These are phyloP conservation scores for Geotrypetes seraphini DNA, from an alignment of 2,797 vertebrate species.

Conservation along the genomic window DNA sequence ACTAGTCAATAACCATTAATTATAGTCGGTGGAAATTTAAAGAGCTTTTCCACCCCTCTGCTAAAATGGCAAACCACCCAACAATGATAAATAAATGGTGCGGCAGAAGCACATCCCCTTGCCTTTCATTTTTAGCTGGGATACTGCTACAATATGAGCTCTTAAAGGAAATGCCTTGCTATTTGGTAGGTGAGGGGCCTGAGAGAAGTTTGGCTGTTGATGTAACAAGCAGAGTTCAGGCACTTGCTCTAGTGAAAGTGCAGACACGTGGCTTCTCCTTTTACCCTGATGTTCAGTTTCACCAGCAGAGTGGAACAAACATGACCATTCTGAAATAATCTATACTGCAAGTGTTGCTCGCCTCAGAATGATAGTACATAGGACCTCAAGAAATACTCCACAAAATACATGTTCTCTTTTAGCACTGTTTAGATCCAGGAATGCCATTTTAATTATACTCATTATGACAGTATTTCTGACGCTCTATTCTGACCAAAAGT, in stretches of 20 bases:
- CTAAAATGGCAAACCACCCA: constrained; percentile 59
- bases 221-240: constrained; percentile 35
- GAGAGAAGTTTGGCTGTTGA: constrained; percentile 40
- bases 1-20: constrained; percentile 71
- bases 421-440: too few species aligned
- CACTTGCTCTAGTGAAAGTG: constrained; percentile 6
- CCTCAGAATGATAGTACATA: too few species aligned
- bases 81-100: constrained; percentile 65
- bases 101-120: constrained; percentile 35
- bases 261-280: constrained; percentile 18
- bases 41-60: constrained; percentile 56
- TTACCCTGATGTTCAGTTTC: too few species aligned
- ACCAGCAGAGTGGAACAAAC: too few species aligned
- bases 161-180: constrained; percentile 63
- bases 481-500: too few species aligned
- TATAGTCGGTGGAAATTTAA: constrained; percentile 62
- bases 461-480: too few species aligned
- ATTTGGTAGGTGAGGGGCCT: constrained; percentile 60
- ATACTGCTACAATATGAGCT: constrained; percentile 42
- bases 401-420: too few species aligned
- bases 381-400: too few species aligned
- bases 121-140: constrained; percentile 34
- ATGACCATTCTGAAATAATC: too few species aligned
- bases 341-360: too few species aligned
- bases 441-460: too few species aligned